These are phyloP conservation scores for Mesoclemmys tuberculata DNA, from an alignment of 2,113 vertebrate genomes.

Conservation along the genomic window DNA sequence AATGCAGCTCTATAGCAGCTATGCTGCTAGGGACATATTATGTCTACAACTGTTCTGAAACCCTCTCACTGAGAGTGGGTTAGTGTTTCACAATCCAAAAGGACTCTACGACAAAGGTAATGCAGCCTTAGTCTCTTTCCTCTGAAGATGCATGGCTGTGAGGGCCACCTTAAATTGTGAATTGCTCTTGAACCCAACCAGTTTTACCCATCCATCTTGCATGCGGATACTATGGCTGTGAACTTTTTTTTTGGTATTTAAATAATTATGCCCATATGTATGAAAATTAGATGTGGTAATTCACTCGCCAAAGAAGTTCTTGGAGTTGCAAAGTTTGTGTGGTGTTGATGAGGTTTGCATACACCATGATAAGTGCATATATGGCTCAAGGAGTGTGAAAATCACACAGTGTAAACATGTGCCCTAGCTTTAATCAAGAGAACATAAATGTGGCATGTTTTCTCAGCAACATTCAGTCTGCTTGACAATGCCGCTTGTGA, in stretches of 20 bases:
- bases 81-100: not conserved
- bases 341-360: not conserved
- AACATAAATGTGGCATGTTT: not conserved
- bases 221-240: not conserved
- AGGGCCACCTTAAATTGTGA: not conserved
- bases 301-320: not conserved
- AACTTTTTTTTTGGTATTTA: conserved; percentile 1
- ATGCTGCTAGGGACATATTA: not conserved
- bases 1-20: not conserved
- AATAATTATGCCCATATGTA: not conserved
- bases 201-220: not conserved
- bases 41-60: not conserved
- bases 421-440: not conserved
- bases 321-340: not conserved
- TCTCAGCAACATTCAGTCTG: not conserved
- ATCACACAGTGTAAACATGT: fast-evolving
- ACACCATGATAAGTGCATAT: not conserved
- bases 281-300: not conserved
- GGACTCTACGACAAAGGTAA: not conserved
- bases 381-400: not conserved
- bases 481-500: not conserved
- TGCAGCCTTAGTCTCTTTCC: not conserved
- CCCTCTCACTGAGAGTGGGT: not conserved
- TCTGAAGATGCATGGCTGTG: not conserved
- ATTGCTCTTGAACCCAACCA: not conserved